A percentile compares a stretch with the other conserved stretches of the same genome.
Evolutionary conservation across 1,140 invertebrate species (phyloP).

Genomic region (Schlechtendalia chinensis): DNA sequence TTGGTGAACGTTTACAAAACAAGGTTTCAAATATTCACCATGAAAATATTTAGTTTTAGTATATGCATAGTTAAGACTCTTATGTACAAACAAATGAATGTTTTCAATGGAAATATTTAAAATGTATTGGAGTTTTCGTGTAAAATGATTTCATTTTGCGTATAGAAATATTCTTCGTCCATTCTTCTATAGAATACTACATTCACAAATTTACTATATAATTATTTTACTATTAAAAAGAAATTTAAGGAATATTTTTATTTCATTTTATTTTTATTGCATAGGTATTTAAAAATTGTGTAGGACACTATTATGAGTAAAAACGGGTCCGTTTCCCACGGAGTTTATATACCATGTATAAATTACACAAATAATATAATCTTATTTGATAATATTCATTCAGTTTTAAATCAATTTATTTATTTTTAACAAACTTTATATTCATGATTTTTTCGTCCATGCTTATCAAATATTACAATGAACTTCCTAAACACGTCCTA

Average conservation of each 20-base stretch:
- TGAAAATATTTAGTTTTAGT: neutral
- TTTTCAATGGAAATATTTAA: too few relatives aligned
- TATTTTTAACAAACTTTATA: conserved; percentile 2
- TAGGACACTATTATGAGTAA: neutral
- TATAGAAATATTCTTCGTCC: too few relatives aligned
- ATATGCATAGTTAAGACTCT: too few relatives aligned
- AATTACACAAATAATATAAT: neutral
- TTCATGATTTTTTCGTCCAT: neutral
- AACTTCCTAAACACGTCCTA: neutral
- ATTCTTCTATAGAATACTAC: too few relatives aligned
- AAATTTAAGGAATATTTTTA: neutral
- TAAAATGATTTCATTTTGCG: too few relatives aligned
- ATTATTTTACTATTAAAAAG: too few relatives aligned
- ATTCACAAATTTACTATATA: too few relatives aligned
- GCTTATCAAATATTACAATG: conserved; percentile 8
- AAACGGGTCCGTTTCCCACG: neutral
- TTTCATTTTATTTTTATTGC: neutral
- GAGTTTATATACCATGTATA: neutral
- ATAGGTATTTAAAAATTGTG: neutral
- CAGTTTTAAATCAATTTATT: neutral
- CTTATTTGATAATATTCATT: conserved; percentile 3
- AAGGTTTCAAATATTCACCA: neutral
- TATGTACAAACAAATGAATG: too few relatives aligned
- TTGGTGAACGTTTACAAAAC: neutral
- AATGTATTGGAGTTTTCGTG: too few relatives aligned